Evolutionary conservation across 2,888 invertebrate species (phyloP).

Genomic region (Heliconius hortense): DNA sequence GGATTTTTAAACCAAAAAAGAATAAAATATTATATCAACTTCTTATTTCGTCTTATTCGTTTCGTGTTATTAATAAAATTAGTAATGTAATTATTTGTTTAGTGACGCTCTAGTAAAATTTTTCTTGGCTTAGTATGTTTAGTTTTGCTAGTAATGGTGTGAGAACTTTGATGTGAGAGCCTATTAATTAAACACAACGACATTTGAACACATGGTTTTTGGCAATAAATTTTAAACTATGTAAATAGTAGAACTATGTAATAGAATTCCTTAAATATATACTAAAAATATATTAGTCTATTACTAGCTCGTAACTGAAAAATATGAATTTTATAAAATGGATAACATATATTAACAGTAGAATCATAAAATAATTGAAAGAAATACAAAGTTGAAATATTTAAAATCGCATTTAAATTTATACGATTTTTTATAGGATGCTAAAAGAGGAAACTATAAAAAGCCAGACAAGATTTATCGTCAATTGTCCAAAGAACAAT

Average conservation of each 20-base stretch:
- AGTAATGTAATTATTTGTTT: neutral
- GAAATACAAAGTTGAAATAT: neutral
- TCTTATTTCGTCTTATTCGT: neutral
- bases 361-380: neutral
- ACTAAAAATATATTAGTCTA: too few relatives aligned
- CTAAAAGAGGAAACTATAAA: conserved; percentile 27
- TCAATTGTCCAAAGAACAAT: conserved; percentile 40
- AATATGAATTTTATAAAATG: too few relatives aligned
- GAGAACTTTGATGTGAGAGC: neutral
- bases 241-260: too few relatives aligned
- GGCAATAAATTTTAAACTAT: neutral
- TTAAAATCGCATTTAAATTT: conserved; percentile 1
- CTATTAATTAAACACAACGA: neutral
- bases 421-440: conserved; percentile 4
- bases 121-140: neutral
- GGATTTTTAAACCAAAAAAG: neutral
- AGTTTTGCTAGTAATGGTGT: neutral
- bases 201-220: neutral
- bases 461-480: conserved; percentile 37
- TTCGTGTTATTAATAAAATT: neutral
- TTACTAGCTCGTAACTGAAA: too few relatives aligned
- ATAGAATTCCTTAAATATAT: too few relatives aligned
- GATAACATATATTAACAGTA: too few relatives aligned
- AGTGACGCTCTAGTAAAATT: neutral
- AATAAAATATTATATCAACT: neutral